Base-by-base conservation (phyloP, 1,140 invertebrate species). In the Diprion similis region DNA sequence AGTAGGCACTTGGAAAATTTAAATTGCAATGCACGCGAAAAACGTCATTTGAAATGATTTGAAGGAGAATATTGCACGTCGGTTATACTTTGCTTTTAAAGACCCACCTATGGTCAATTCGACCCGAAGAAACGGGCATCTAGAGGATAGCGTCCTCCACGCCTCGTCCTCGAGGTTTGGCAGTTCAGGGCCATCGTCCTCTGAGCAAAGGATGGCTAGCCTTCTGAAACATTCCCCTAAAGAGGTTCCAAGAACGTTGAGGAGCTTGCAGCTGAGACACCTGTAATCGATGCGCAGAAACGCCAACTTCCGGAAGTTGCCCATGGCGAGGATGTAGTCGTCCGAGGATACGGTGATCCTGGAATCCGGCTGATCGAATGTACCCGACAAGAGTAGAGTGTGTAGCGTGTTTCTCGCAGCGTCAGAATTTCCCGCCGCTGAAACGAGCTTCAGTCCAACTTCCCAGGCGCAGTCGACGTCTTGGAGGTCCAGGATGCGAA, bases 161-260 rank as follows among this genome's bases (percentile, higher is more conserved):
- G 51, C 51, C 11, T 59, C 51, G 51, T 59, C 51, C 51, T 59
- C 51, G 51, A 59, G 51, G 51, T 59, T 59, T 17, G 51, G 51
- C 11, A 59, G 51, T 4, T 59, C 51, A 4, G 51, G 51, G 11
- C 51, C 51, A 17, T 59, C 51, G 11, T 59, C 51, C 51, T 59
- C 51, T 17, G 51, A 13, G 51, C 51, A 59, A 17, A 59, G n/a
- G 9, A 59, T 59, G 11, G 51, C 51, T 13, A 59, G 51, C 51
- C n/a, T 59, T 9, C 51, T 59, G 51, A 59, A 59, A 17, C 51
- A 59, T 4, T 17, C n/a, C 11, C 6, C 51, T 9, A 59, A 59
- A 6, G 51, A 59, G 7, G n/a, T 59, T 17, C 51, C 51, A 8
- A 59, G 51, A 17, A 59, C 51, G 51, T 59, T 9, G 9, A 59